Percentiles rank a stretch among this genome's conserved stretches.
Evolutionary conservation across 2,113 vertebrate species (phyloP).

Genomic region (Scolopax mira): DNA sequence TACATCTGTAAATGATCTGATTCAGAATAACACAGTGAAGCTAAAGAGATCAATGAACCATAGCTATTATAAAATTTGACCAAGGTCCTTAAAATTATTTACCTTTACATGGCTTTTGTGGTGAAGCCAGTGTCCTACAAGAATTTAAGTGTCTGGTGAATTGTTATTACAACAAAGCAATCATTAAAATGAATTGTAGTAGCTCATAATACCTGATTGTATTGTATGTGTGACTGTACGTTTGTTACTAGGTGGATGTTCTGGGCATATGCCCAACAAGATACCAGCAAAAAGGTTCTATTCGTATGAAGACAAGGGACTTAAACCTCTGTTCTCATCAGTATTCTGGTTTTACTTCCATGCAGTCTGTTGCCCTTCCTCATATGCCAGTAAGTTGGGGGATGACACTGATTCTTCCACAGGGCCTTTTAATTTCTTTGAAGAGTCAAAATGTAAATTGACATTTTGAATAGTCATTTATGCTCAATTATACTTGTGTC

Average conservation of each 20-base stretch:
- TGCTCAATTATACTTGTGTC: not conserved
- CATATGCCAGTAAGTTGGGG: conserved; percentile 66
- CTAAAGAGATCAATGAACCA: not conserved
- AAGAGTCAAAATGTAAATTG: not conserved
- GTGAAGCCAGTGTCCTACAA: not conserved
- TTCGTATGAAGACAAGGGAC: conserved; percentile 78
- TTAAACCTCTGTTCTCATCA: conserved; percentile 76
- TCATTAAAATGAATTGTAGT: not conserved
- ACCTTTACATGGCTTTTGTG: not conserved
- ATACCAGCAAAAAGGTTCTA: conserved; percentile 73
- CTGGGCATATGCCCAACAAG: conserved; percentile 80
- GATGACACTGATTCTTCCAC: not conserved
- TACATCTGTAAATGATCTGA: not conserved
- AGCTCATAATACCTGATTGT: not conserved
- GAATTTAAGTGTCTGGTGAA: not conserved
- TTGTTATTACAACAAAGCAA: not conserved
- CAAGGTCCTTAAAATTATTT: not conserved
- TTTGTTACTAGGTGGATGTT: conserved; percentile 77
- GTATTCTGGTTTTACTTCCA: conserved; percentile 67
- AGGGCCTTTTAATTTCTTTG: not conserved
- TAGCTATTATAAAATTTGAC: not conserved
- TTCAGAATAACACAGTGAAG: not conserved
- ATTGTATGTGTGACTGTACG: not conserved
- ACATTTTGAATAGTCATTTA: not conserved
- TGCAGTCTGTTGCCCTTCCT: conserved; percentile 73